Conservation (phyloP, 1,140 invertebrate species). For the Drosophila ambigua region DNA sequence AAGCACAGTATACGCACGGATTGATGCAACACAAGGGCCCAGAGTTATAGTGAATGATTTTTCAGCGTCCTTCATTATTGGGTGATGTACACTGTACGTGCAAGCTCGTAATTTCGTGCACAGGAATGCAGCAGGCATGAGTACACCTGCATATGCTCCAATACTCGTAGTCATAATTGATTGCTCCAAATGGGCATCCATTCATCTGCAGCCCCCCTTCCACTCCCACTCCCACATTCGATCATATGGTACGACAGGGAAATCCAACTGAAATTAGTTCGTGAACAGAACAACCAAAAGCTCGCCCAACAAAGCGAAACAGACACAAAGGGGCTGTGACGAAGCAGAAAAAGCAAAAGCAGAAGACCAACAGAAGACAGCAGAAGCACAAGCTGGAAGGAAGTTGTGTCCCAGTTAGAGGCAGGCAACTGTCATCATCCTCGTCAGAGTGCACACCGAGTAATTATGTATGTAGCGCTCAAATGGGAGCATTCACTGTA, state of each 20-base stretch:
- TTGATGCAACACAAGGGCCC: too few relatives aligned
- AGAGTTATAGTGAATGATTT: too few relatives aligned
- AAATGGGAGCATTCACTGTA: slow-evolving; percentile 59
- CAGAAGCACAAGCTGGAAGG: slow-evolving; percentile 46
- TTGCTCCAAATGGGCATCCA: slow-evolving; percentile 7
- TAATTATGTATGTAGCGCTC: slow-evolving; percentile 70
- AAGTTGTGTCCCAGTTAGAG: slow-evolving; percentile 77
- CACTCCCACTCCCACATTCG: too few relatives aligned
- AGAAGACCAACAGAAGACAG: slow-evolving; percentile 3
- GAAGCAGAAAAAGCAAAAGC: slow-evolving; percentile 19
- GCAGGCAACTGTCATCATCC: slow-evolving; percentile 67
- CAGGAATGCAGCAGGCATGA: neutral
- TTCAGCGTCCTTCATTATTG: too few relatives aligned
- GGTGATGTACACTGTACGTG: too few relatives aligned
- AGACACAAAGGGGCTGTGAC: slow-evolving; percentile 2
- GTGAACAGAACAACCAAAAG: slow-evolving; percentile 43
- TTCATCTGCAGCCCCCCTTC: too few relatives aligned
- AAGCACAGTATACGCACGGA: too few relatives aligned
- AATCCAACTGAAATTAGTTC: slow-evolving; percentile 58
- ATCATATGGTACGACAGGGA: too few relatives aligned
- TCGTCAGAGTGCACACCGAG: slow-evolving; percentile 50
- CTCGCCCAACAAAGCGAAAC: too few relatives aligned
- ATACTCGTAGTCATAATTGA: slow-evolving; percentile 39
- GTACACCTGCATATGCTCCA: slow-evolving; percentile 33
- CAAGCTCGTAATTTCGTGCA: too few relatives aligned